Conservation (phyloP, 1,140 invertebrate species). For the Battus philenor region DNA sequence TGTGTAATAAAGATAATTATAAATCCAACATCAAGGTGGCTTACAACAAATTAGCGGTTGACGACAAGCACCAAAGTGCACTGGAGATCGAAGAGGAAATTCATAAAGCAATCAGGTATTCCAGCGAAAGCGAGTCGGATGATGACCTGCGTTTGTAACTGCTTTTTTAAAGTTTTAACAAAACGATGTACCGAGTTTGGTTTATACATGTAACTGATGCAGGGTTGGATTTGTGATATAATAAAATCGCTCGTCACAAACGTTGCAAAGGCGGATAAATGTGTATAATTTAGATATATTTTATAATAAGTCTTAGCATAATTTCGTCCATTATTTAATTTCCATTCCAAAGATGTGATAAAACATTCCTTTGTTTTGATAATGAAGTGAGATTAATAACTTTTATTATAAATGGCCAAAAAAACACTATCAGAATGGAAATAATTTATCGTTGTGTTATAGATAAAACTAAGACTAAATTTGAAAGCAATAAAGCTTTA, state of each 20-base stretch:
- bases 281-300: too few species aligned
- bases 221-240: constrained; percentile 11
- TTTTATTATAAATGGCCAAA: too few species aligned
- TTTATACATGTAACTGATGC: constrained; percentile 5
- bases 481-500: background rate
- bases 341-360: constrained; percentile 15
- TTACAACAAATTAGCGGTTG: constrained; percentile 58
- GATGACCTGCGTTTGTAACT: constrained; percentile 60
- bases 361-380: constrained; percentile 15
- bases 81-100: constrained; percentile 64
- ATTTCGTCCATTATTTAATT: background rate
- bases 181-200: background rate
- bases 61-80: constrained; percentile 60
- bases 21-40: constrained; percentile 49
- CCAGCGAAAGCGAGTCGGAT: constrained; percentile 59
- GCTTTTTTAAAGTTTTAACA: constrained; percentile 1
- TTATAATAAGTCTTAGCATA: background rate
- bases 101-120: constrained; percentile 54
- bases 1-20: constrained; percentile 28
- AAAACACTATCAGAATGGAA: too few species aligned
- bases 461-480: background rate
- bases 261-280: background rate
- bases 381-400: background rate
- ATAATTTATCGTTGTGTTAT: background rate
- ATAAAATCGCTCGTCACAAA: constrained; percentile 5